Base-by-base conservation (phyloP, 2,888 invertebrate species). In the Clivina fossor region DNA sequence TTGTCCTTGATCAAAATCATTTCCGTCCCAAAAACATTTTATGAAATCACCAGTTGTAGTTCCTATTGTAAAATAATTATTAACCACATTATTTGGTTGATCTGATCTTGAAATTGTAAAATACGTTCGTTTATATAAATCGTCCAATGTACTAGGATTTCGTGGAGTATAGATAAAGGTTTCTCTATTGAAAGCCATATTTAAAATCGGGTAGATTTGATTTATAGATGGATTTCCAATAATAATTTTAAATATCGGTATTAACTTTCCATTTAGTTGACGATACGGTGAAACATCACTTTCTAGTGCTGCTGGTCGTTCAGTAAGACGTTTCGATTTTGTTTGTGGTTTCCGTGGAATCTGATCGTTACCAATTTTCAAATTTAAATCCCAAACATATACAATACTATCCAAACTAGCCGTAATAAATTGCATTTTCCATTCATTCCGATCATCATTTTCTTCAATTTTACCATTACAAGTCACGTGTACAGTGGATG, bases 301-400 rank as follows among this genome's bases (percentile, higher is more conserved):
- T n/a, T n/a, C n/a, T n/a, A n/a, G n/a, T n/a, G n/a, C 81, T 8
- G 80, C 77, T 0, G 87, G 86, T 44, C 80, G 73, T 61, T 70
- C 74, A 57, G 65, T 64, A 32, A 81, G n/a, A 81, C 74, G 63
- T 74, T 76, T n/a, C n/a, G 74, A 47, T 11, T 47, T 35, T 35
- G 32, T 35, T 33, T 2, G n/a, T 68, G 68, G n/a, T 46, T 53
- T 53, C 60, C 60, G 56, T 48, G 53, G 60, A 61, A 61, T 62
- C 62, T 56, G 62, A 61, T 62, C 75, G 74, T 73, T 24, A 26
- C 22, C 20, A 58, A 56, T 53, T 7, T 5, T 60, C 61, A 0
- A 71, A 69, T 59, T 69, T 70, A 89, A 71, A 72, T 86, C 83
- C 88, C 89, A 90, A 66, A 87, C 81, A 26, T 83, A 76, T 37